A percentile compares a stretch with the other conserved stretches of the same genome.
These are phyloP conservation scores for Aurelia aurita complex sp. Pacific DNA, from an alignment of 30 jellyfish, hydroid and myxozoan species.

Conservation along the genomic window DNA sequence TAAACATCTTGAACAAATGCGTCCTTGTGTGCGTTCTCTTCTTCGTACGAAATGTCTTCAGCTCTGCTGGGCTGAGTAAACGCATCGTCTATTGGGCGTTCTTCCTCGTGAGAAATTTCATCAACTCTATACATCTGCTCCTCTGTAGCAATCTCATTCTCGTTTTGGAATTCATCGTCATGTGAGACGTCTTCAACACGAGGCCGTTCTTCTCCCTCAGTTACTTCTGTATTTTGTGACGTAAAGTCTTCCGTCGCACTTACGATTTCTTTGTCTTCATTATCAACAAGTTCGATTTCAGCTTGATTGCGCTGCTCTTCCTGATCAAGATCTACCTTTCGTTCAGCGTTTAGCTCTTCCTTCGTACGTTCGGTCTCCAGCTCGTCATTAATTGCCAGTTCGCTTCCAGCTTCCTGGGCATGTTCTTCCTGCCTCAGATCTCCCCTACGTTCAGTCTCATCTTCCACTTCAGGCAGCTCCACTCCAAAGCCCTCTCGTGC, in stretches of 20 bases:
- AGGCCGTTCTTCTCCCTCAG: background rate
- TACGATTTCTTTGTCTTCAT: no score
- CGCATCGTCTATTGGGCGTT: no score
- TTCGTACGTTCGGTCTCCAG: background rate
- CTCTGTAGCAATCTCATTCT: background rate
- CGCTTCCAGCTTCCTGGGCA: no score
- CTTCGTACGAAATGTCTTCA: no score
- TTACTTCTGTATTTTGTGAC: background rate
- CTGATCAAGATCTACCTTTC: background rate
- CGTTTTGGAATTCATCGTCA: background rate
- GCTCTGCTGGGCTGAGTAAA: no score
- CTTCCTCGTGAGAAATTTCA: no score
- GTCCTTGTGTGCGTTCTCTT: no score
- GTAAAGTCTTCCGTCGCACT: background rate
- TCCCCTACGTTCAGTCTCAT: background rate
- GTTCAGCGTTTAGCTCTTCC: background rate
- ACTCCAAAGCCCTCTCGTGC: background rate
- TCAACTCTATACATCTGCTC: slow-evolving; percentile 8
- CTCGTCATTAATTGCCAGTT: no score
- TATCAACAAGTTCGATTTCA: background rate
- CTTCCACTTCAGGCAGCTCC: background rate
- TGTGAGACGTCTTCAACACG: slow-evolving; percentile 1
- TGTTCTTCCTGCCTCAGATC: no score
- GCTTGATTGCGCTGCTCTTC: background rate
- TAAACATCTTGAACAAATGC: no score